Conservation (phyloP, 2,797 vertebrate genomes). For the Falco peregrinus region DNA sequence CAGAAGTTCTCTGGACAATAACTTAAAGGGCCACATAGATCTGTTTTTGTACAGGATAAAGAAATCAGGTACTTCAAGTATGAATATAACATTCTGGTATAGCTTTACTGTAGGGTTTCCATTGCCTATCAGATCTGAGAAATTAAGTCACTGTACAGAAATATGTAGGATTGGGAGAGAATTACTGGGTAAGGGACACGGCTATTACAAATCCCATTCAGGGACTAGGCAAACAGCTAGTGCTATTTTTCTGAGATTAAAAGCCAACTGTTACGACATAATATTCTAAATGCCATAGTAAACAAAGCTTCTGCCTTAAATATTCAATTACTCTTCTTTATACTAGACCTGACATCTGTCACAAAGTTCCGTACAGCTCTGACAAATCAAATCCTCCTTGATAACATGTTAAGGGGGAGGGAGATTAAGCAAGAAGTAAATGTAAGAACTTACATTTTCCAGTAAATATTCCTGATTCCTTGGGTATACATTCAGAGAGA, state of each 20-base stretch:
- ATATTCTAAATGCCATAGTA: not conserved
- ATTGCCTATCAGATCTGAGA: not conserved
- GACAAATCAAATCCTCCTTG: not conserved
- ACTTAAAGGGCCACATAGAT: not conserved
- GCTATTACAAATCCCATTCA: constrained; percentile 4
- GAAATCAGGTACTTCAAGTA: not conserved
- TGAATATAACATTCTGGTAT: not conserved
- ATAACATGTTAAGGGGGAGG: not conserved
- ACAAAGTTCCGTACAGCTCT: not conserved
- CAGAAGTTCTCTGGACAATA: not conserved
- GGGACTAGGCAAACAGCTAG: constrained; percentile 9
- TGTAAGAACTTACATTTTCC: constrained; percentile 86
- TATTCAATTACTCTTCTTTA: constrained; percentile 25
- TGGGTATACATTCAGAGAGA: constrained; percentile 64
- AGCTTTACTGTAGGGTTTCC: not conserved
- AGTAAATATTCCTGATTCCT: constrained; percentile 83
- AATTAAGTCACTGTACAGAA: not conserved
- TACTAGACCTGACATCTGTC: constrained; percentile 3
- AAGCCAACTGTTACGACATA: not conserved
- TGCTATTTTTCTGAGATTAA: constrained; percentile 33
- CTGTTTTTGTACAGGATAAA: not conserved
- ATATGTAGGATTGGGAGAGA: not conserved
- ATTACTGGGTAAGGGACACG: constrained; percentile 8
- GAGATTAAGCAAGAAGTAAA: not conserved
- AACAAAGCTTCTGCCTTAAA: constrained; percentile 25